These are phyloP conservation scores for Pocillopora damicornis DNA, from an alignment of 64 coral and sea anemone species.

Conservation along the genomic window DNA sequence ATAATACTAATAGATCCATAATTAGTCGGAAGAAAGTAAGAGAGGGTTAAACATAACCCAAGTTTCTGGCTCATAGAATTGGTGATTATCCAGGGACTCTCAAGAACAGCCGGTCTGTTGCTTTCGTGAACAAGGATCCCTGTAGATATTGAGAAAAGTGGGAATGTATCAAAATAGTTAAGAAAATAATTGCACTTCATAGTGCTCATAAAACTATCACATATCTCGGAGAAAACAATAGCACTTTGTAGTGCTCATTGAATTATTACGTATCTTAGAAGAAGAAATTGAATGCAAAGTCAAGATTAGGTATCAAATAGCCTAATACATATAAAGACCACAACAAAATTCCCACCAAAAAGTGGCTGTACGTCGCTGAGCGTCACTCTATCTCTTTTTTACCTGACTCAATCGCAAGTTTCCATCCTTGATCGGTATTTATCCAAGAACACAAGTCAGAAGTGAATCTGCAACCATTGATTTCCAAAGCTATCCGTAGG, in stretches of 20 bases:
- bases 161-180: not conserved
- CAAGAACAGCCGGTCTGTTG: slow-evolving; percentile 13
- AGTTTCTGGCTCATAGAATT: slow-evolving; percentile 1
- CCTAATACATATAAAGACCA: too few relatives aligned
- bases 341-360: too few relatives aligned
- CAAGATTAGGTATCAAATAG: too few relatives aligned
- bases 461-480: slow-evolving; percentile 20
- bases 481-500: not conserved
- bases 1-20: slow-evolving; percentile 1
- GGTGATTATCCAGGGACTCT: slow-evolving; percentile 16
- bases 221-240: too few relatives aligned
- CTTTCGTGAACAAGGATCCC: not conserved
- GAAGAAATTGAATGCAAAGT: too few relatives aligned
- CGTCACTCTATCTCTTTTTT: not conserved
- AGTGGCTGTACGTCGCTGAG: not conserved
- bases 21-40: slow-evolving; percentile 26
- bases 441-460: slow-evolving; percentile 38
- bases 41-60: slow-evolving; percentile 34
- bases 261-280: too few relatives aligned
- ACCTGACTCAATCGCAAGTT: not conserved
- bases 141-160: not conserved
- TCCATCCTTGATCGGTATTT: slow-evolving; percentile 29
- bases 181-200: too few relatives aligned
- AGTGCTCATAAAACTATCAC: too few relatives aligned
- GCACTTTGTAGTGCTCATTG: too few relatives aligned